Percentiles rank a stretch among this genome's conserved stretches.
Conservation (phyloP, 2,113 vertebrate genomes). For the Isichthys henryi region DNA sequence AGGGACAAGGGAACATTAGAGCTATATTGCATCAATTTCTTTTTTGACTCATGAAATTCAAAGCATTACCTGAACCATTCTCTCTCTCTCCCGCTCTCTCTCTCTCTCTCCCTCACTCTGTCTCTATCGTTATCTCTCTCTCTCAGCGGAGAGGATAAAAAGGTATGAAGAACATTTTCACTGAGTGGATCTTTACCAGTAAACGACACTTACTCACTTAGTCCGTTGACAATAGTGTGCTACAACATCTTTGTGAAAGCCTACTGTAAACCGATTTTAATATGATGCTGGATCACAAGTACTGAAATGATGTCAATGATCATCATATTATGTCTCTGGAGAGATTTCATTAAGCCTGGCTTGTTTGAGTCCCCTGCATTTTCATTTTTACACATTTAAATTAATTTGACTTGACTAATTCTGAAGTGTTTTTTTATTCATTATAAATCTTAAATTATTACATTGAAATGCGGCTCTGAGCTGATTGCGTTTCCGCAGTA, state of each 20-base stretch:
- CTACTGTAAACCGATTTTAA: not conserved
- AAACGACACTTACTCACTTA: not conserved
- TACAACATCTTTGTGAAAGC: not conserved
- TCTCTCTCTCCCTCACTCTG: not conserved
- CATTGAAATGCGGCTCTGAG: not conserved
- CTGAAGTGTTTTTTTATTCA: not conserved
- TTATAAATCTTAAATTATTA: not conserved
- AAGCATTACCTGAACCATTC: not conserved
- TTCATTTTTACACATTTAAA: not conserved
- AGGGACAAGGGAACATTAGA: not conserved
- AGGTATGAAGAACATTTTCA: constrained; percentile 1
- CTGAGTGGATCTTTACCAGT: not conserved
- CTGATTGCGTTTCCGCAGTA: not conserved
- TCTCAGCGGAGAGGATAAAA: not conserved
- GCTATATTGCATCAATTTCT: constrained; percentile 10
- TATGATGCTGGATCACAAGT: not conserved
- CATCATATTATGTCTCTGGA: not conserved
- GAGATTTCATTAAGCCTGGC: not conserved
- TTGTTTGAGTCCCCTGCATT: not conserved
- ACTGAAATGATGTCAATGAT: not conserved
- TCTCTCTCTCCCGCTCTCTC: not conserved
- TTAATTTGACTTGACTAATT: not conserved
- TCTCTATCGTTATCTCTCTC: not conserved
- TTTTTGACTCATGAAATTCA: constrained; percentile 12
- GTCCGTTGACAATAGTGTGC: not conserved